Evolutionary conservation across 2,797 vertebrate genomes (phyloP).

Genomic region (Saguinus oedipus): DNA sequence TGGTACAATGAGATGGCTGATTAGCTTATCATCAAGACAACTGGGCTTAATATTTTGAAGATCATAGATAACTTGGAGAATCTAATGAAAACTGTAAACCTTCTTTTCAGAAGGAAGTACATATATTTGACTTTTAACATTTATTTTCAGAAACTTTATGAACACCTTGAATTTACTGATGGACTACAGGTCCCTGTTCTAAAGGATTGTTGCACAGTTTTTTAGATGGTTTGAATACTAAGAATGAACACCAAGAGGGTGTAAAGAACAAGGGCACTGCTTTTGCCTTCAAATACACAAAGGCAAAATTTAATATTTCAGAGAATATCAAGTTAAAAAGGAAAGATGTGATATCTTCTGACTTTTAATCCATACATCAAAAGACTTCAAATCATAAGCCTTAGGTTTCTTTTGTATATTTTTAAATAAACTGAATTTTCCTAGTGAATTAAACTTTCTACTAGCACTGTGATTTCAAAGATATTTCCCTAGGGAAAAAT

Average conservation of each 20-base stretch:
- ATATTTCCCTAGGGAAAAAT: background rate
- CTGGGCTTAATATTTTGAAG: background rate
- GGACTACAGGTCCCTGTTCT: background rate
- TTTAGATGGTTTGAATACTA: background rate
- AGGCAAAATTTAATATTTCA: background rate
- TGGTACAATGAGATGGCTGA: background rate
- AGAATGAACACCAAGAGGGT: background rate
- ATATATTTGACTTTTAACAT: background rate
- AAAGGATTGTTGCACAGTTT: background rate
- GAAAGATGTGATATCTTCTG: background rate
- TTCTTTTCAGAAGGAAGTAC: background rate
- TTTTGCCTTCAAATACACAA: background rate
- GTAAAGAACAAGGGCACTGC: background rate
- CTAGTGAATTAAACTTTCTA: background rate
- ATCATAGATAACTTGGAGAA: background rate
- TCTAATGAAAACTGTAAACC: background rate
- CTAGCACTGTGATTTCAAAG: conserved; percentile 6
- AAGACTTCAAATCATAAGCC: background rate
- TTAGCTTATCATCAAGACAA: background rate
- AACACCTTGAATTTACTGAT: background rate
- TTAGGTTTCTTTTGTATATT: background rate
- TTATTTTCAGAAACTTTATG: background rate
- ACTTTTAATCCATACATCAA: background rate
- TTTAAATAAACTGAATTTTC: conserved; percentile 1
- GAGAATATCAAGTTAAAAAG: background rate